A percentile compares a stretch with the other conserved stretches of the same genome.
phyloP scores from a whole-genome alignment of 2,113 vertebrate species.

The Charina bottae region DNA sequence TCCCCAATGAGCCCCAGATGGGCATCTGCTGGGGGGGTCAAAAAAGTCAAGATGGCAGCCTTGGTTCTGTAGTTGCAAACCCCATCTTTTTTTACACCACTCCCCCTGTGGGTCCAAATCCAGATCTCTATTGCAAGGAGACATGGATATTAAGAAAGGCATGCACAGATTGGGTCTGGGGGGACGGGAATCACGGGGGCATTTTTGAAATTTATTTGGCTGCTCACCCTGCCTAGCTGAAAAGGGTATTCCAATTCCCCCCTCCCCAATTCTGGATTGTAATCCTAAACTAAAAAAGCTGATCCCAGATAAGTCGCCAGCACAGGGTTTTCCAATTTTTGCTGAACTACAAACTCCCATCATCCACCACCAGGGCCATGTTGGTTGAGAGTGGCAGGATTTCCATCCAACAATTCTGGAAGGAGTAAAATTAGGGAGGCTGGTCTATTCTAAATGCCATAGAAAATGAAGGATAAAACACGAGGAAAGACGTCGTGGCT shows the following conservation, averaged over 20 bases:
- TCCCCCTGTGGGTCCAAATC: not conserved
- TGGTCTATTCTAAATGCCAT: not conserved
- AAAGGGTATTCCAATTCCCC: not conserved
- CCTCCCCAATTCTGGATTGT: not conserved
- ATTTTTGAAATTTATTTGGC: not conserved
- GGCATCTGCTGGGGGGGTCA: accelerated
- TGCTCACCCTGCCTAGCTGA: not conserved
- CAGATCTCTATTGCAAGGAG: not conserved
- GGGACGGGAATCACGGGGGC: not conserved
- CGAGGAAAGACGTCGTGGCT: not conserved
- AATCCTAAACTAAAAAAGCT: not conserved
- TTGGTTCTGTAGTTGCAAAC: not conserved
- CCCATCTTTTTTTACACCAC: not conserved
- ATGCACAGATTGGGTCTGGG: not conserved
- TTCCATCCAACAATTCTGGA: not conserved
- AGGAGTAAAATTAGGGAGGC: not conserved
- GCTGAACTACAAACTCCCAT: not conserved
- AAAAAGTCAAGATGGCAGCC: too few species aligned
- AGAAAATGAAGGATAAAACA: not conserved
- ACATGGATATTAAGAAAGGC: not conserved
- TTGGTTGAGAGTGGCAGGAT: not conserved
- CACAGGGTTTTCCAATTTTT: not conserved
- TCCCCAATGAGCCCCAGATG: not conserved
- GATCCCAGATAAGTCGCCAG: not conserved
- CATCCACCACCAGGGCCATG: not conserved